Evolutionary conservation across 1,140 invertebrate genomes (phyloP), one percentile per base, ranked within the genome.

Genomic region (Sipha flava): DNA sequence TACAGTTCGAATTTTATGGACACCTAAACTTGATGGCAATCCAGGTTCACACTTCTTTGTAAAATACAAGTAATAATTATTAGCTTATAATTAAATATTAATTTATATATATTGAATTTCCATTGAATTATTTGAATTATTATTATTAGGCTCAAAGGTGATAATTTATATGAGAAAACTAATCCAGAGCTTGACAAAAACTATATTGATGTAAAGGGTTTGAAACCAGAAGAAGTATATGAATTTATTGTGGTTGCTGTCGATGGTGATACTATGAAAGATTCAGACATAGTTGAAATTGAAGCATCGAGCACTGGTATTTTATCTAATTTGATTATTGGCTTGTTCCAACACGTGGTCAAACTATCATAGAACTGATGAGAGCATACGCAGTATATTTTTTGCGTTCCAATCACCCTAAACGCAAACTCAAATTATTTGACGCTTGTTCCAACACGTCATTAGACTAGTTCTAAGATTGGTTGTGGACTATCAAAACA

Each of bases 161-260:
- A 94, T 84, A 89, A 91, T 0, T 88, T 89, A 59, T 92, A 88
- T 84, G 72, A 86, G 54, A 83, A 87, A 62, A 90, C 91, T 5
- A 85, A 89, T 16, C 88, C 89, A 4, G 91, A 95, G 83, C 89
- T 91, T 62, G 89, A 91, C 72, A 90, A 91, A 79, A 92, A 96
- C 81, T 92, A 87, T 80, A 90, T 93, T 47, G 88, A 92, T 73
- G 87, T 98, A 18, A 88, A 89, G 29, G 93, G 92, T 2, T 88
- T 99, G 54, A 89, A 93, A 82, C 91, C 92, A 4, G 94, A 93
- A n/a, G 91, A 93, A 81, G 89, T 90, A 5, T 95, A 99, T 84
- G 93, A 98, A 82, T 91, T 99, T 84, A 89, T 91, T 80, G 90
- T 98, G 2, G 95, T 97, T 7, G 92, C 97, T 29, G 95, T 97